These are phyloP conservation scores for Tapirus indicus DNA, from an alignment of 2,797 vertebrate genomes.

Conservation along the genomic window DNA sequence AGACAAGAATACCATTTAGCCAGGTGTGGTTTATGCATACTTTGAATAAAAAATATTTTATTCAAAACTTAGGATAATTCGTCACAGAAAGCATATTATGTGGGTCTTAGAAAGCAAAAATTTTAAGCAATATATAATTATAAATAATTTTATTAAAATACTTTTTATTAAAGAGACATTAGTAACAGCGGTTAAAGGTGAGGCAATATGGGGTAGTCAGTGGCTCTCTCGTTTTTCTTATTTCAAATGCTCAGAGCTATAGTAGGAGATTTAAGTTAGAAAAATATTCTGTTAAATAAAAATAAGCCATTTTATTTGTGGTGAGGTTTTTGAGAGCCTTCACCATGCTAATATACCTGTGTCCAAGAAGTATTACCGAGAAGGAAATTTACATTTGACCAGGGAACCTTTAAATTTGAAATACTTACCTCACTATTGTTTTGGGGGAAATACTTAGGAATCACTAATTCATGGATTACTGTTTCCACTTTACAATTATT, in stretches of 20 bases:
- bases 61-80: conserved; percentile 73
- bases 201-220: neutral
- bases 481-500: neutral
- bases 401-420: conserved; percentile 10
- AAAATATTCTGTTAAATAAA: conserved; percentile 21
- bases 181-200: neutral
- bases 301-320: neutral
- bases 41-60: conserved; percentile 71
- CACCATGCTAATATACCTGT: neutral
- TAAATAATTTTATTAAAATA: conserved; percentile 56
- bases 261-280: neutral
- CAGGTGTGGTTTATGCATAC: conserved; percentile 80
- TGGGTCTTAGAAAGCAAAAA: conserved; percentile 24
- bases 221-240: neutral
- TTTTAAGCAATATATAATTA: neutral
- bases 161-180: neutral
- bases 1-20: conserved; percentile 75
- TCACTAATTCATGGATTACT: neutral
- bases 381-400: neutral
- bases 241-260: neutral
- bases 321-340: neutral
- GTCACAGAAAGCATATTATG: conserved; percentile 57
- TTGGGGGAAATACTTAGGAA: neutral
- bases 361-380: neutral
- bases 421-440: neutral